Evolutionary conservation across 2,113 vertebrate species (phyloP), one percentile per base, ranked within the genome.

Genomic region (Syngnathus floridae): DNA sequence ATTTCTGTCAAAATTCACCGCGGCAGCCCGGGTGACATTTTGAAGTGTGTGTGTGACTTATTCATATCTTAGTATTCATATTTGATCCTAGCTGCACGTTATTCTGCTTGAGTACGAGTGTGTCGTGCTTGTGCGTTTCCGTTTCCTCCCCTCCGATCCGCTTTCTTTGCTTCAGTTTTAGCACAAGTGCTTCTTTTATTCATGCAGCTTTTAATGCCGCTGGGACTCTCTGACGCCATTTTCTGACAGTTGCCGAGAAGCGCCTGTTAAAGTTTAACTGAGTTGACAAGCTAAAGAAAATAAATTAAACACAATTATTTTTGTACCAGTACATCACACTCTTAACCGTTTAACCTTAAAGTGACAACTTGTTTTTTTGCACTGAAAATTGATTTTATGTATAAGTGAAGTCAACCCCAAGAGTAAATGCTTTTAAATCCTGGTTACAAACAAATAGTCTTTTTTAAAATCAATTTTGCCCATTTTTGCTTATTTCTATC

Each of bases 201-300:
- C 54, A 56, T 56, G 22, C 51, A 5, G 51, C 26, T 16, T 56
- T 56, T 26, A 56, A 56, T 56, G 54, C 54, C 54, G 13, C 54
- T 16, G 26, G 22, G 54, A 56, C 26, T 35, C 26, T 14, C 26
- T 13, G 54, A 56, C 54, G 22, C 26, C 26, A 56, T 56, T 56
- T 31, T 35, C 54, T 56, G 54, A 5, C 54, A 56, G 54, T 56
- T 35, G 5, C 13, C 4, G 26, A 56, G 26, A 35, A 16, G 54
- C 14, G 13, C n/a, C 0, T 1, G 10, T 55, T 31, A 35, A 56
- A 56, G 54, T 56, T 56, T 7, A 56, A 35, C 22, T 16, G 54
- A 56, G 54, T 56, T 13, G 26, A 56, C 54, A 56, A 31, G 54
- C 17, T 56, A 56, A 56, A 56, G 54, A 56, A 56, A 56, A 35